Base-by-base conservation (phyloP, 2,797 vertebrate species). In the Galagoides demidoff region DNA sequence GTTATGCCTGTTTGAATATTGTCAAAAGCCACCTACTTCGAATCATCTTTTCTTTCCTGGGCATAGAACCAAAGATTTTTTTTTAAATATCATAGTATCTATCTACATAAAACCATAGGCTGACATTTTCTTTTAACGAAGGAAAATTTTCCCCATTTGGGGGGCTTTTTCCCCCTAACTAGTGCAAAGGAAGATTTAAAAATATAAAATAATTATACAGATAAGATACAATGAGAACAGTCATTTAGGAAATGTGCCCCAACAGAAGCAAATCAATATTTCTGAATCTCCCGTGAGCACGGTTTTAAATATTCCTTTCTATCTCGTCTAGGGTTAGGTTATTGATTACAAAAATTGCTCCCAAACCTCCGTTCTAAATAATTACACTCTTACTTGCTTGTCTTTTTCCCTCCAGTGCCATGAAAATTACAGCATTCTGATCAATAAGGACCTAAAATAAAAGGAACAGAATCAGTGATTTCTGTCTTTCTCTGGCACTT, bases 141-240 rank as follows among this genome's bases (percentile, higher is more conserved):
- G 87, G 37, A 84, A 77, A n/a, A 0, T 45, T 1, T 95, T 27
- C 66, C 89, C 71, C 55, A 59, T 83, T 43, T 17, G 0, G 20
- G 12, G 1, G 4, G 1, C 1, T 9, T 34, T 68, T 23, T n/a
- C 8, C 13, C 22, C 49, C 86, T 89, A 96, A 96, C 49, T 29
- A 96, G 34, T 82, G 22, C 31, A 96, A 93, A 85, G 52, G 25
- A 84, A 85, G 17, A 68, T 88, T 98, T 85, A 97, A 97, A 98
- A 98, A 92, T 94, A 94, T 82, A 98, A 96, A 96, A 92, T 98
- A 98, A 98, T 98, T 98, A 92, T 64, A 96, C 79, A 93, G 92
- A 64, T 92, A 97, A 95, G 90, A 97, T 88, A 97, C 12, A 1
- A 13, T 92, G 84, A 94, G 82, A 95, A 95, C 10, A 94, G 66